phyloP scores from a whole-genome alignment of 2,113 vertebrate genomes.

The Grammomys dolichurus region DNA sequence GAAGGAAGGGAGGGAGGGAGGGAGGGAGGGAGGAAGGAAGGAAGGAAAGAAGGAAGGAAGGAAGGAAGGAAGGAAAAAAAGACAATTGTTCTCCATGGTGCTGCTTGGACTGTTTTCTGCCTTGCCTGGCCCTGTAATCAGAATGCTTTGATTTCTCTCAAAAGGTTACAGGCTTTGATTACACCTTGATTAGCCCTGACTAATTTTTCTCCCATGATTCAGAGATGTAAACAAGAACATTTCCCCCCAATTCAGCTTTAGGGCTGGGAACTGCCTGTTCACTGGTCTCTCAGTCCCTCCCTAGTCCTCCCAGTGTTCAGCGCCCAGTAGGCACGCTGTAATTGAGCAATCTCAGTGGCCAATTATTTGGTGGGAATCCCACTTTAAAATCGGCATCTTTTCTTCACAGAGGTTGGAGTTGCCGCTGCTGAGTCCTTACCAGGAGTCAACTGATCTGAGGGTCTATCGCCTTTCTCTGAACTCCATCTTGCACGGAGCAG shows the following conservation, averaged over 20 bases:
- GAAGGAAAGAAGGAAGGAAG: neutral
- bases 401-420: neutral
- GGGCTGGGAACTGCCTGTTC: neutral
- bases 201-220: constrained; percentile 28
- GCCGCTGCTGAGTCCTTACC: neutral
- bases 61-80: neutral
- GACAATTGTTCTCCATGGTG: neutral
- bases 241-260: neutral
- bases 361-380: neutral
- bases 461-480: neutral
- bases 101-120: neutral
- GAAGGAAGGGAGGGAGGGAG: neutral
- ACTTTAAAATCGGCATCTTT: neutral
- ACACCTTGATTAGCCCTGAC: constrained; percentile 1
- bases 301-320: neutral
- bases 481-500: rapidly evolving
- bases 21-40: neutral
- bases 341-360: neutral
- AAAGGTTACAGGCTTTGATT: constrained; percentile 33
- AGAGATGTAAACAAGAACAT: neutral
- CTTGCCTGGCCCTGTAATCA: neutral
- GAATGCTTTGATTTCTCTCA: neutral
- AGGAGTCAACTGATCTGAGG: neutral
- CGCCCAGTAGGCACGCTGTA: rapidly evolving
- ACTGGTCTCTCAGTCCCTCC: neutral